phyloP scores from a whole-genome alignment of 2,888 invertebrate genomes.

The Ryuthela nishihirai region DNA sequence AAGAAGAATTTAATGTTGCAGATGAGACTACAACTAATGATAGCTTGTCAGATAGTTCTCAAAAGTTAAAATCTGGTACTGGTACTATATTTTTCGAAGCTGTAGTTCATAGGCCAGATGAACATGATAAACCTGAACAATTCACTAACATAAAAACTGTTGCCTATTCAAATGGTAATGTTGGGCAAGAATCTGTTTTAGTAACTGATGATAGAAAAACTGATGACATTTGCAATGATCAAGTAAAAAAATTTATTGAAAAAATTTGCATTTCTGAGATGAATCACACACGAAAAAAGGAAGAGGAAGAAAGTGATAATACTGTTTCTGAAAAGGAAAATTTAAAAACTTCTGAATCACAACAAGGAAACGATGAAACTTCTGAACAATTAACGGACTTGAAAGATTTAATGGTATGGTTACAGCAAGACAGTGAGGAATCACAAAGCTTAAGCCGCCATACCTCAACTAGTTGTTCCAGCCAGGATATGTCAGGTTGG shows the following conservation, averaged over 20 bases:
- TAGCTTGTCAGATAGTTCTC: too few relatives aligned
- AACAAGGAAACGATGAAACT: neutral
- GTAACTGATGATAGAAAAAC: too few relatives aligned
- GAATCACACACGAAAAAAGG: too few relatives aligned
- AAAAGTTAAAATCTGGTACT: too few relatives aligned
- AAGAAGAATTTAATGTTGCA: too few relatives aligned
- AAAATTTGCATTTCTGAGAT: too few relatives aligned
- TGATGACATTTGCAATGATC: too few relatives aligned
- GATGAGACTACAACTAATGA: too few relatives aligned
- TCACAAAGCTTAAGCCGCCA: constrained; percentile 11
- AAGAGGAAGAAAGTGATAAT: too few relatives aligned
- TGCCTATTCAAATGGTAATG: neutral
- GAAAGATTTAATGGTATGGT: constrained; percentile 16
- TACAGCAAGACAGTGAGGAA: constrained; percentile 21
- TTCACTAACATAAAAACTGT: neutral
- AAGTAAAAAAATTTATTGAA: too few relatives aligned
- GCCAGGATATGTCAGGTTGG: constrained; percentile 21
- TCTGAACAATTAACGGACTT: neutral
- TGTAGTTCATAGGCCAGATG: constrained; percentile 13
- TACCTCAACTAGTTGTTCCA: neutral
- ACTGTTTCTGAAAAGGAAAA: too few relatives aligned
- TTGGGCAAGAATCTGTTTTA: too few relatives aligned
- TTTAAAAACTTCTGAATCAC: neutral
- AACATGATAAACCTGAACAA: neutral
- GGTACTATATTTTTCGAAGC: constrained; percentile 10